Evolutionary conservation across 1,140 invertebrate species (phyloP).

Genomic region (Lepidurus couesii): DNA sequence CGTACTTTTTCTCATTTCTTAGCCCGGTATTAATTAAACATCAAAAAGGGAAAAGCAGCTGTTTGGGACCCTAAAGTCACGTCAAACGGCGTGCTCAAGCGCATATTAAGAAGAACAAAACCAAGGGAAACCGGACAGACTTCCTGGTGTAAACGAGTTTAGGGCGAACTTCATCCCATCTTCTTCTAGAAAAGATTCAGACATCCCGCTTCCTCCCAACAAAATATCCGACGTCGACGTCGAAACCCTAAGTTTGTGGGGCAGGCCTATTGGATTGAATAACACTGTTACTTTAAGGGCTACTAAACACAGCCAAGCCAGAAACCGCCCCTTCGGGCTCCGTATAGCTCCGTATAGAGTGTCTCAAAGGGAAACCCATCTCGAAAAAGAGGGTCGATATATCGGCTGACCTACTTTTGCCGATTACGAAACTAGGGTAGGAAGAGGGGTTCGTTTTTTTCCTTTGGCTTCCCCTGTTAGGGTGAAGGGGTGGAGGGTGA

Average conservation of each 20-base stretch:
- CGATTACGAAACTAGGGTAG: not conserved
- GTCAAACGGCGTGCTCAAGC: not conserved
- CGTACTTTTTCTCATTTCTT: too few relatives aligned
- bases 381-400: not conserved
- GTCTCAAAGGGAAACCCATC: not conserved
- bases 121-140: conserved; percentile 4
- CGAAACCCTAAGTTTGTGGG: too few relatives aligned
- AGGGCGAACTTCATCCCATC: not conserved
- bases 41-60: not conserved
- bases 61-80: not conserved
- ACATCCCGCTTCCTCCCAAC: not conserved
- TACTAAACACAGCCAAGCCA: too few relatives aligned
- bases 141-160: conserved; percentile 10
- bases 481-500: not conserved
- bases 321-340: too few relatives aligned
- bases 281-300: too few relatives aligned
- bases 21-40: too few relatives aligned
- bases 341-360: too few relatives aligned
- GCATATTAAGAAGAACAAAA: not conserved
- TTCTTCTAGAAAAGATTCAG: not conserved
- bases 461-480: not conserved
- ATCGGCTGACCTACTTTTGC: conserved; percentile 14
- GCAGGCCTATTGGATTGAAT: too few relatives aligned
- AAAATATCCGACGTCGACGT: not conserved
- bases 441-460: not conserved